Conservation (phyloP, 2,797 vertebrate species). For the Tamandua tetradactyla region DNA sequence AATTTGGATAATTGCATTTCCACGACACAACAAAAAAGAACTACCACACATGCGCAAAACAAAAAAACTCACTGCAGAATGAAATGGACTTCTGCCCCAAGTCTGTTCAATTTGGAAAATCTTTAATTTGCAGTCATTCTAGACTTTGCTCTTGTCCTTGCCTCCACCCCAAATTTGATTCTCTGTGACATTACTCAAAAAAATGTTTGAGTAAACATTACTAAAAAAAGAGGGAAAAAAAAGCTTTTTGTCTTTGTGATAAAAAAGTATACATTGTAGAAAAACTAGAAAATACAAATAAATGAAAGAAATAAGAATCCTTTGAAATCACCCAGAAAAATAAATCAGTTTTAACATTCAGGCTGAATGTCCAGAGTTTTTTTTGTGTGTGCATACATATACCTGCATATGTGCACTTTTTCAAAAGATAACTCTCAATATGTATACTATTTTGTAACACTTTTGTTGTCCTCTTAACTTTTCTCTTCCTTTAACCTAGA, state of each 20-base stretch:
- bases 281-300: conserved; percentile 36
- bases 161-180: neutral
- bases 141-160: neutral
- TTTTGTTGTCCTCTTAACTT: neutral
- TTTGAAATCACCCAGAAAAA: neutral
- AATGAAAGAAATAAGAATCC: neutral
- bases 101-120: neutral
- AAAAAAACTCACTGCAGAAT: neutral
- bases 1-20: conserved; percentile 23
- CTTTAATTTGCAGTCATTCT: conserved; percentile 4
- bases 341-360: conserved; percentile 3
- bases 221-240: neutral
- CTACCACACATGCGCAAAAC: neutral
- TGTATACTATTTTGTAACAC: neutral
- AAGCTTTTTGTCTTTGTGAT: neutral
- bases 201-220: conserved; percentile 26
- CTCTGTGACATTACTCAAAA: conserved; percentile 12
- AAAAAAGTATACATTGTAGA: neutral
- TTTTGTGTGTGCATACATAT: neutral
- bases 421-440: neutral
- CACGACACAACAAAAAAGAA: neutral
- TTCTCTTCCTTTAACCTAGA: conserved; percentile 7
- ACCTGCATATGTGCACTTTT: neutral
- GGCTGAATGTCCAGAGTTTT: conserved; percentile 18
- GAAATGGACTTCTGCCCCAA: neutral